Base-by-base conservation (phyloP, 1,140 invertebrate species). In the Drosophila bocki region DNA sequence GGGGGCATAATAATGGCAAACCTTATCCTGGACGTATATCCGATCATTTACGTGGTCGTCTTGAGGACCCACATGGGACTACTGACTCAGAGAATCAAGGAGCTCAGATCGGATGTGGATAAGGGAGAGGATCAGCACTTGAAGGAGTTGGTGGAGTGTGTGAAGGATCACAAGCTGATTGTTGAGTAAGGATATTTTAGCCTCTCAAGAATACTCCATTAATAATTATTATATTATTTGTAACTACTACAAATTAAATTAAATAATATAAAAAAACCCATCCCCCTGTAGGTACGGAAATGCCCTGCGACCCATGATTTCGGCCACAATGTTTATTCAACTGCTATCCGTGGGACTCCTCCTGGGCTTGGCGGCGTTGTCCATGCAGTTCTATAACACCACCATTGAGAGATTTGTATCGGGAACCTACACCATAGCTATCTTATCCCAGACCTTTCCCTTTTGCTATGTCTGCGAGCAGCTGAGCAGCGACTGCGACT, bases 381-480 rank as follows among this genome's bases (percentile, higher is more conserved):
- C 68, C 17, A 15, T 78, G 19, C 45, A 58, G n/a, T 71, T 78
- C 17, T 78, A 54, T n/a, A 56, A 35, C 7, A 59, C 54, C n/a
- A 37, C 29, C 29, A 11, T 58, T 22, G 75, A 78, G 17, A 62
- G 67, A 5, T 3, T 44, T 9, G 44, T 41, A 9, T 62, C 58
- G 33, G 51, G 22, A 11, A 37, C 19, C 6, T 78, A 53, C 17
- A 33, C 32, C 33, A 32, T 77, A 1, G 75, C 32, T n/a, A 48
- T 56, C 4, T 50, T 78, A 1, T 32, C 19, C 7, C 51, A 78
- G 32, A 71, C 76, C 8, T 78, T 78, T 37, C 76, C 76, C 11
- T 78, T 71, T 9, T 78, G 76, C 37, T 78, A 45, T 17, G 15
- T 71, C 2, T 78, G 76, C 15, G 76, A 78, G 26, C 33, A 44